phyloP scores from a whole-genome alignment of 1,140 invertebrate species.

The Belonocnema kinseyi region DNA sequence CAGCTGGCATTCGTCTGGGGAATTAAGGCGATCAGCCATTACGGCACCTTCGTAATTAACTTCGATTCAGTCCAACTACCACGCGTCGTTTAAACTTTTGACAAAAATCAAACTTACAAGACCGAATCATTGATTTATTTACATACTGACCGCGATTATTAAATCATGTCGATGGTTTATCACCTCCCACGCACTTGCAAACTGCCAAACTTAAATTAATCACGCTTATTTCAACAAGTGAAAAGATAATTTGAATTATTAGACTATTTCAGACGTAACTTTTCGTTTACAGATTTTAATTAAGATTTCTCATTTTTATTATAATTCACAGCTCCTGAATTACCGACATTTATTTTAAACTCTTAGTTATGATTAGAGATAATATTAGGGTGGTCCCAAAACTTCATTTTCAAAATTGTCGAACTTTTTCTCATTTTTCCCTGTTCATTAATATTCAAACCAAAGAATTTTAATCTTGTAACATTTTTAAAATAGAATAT shows the following conservation, averaged over 20 bases:
- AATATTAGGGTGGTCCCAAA: no score
- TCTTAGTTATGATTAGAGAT: no score
- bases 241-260: background rate
- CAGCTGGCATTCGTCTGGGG: slow-evolving; percentile 29
- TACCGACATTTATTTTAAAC: no score
- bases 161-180: slow-evolving; percentile 14
- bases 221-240: slow-evolving; percentile 6
- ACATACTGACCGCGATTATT: slow-evolving; percentile 24
- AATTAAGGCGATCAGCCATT: slow-evolving; percentile 48
- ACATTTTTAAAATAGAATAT: no score
- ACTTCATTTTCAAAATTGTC: no score
- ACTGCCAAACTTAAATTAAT: background rate
- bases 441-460: no score
- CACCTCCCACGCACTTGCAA: slow-evolving; percentile 4
- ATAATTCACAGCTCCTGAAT: no score
- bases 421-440: no score
- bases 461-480: no score
- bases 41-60: slow-evolving; percentile 55
- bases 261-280: background rate
- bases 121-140: slow-evolving; percentile 21
- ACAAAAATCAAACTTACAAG: slow-evolving; percentile 1
- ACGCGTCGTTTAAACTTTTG: slow-evolving; percentile 14
- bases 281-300: background rate
- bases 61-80: slow-evolving; percentile 42
- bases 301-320: no score